Evolutionary conservation across 1,140 invertebrate genomes (phyloP).

Genomic region (Dinoponera quadriceps): DNA sequence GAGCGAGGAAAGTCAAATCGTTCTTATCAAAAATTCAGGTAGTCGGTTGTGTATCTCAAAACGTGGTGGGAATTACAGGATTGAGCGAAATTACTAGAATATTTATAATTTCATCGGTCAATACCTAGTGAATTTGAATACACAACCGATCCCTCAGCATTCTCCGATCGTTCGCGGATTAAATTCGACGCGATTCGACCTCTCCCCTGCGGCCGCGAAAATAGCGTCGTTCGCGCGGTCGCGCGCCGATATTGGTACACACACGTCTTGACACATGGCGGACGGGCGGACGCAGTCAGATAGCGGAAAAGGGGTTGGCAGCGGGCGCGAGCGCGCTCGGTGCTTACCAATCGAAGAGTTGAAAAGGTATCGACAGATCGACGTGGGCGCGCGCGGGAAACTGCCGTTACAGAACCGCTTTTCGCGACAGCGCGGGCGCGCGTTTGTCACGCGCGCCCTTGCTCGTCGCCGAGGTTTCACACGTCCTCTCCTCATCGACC

Average conservation of each 20-base stretch:
- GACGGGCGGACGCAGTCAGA: constrained; percentile 48
- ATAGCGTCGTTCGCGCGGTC: constrained; percentile 42
- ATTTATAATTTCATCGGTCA: too few species aligned
- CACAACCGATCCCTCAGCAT: neutral
- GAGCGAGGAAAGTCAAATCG: too few species aligned
- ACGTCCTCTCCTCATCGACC: constrained; percentile 25
- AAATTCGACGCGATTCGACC: neutral
- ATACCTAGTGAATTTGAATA: too few species aligned
- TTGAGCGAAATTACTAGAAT: too few species aligned
- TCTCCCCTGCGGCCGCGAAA: constrained; percentile 15
- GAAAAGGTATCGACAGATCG: constrained; percentile 76
- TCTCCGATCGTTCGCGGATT: too few species aligned
- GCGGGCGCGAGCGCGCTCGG: constrained; percentile 40
- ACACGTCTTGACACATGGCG: constrained; percentile 32
- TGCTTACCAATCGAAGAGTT: constrained; percentile 66
- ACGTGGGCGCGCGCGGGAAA: constrained; percentile 65
- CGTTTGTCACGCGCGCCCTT: constrained; percentile 65
- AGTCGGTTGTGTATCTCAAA: too few species aligned
- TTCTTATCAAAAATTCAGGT: too few species aligned
- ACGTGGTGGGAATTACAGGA: too few species aligned
- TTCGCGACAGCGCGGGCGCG: constrained; percentile 41
- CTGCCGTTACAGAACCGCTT: constrained; percentile 54
- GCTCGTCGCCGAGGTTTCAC: constrained; percentile 41
- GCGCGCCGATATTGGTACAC: constrained; percentile 39
- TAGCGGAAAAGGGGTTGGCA: constrained; percentile 54